Conservation (phyloP, 2,888 invertebrate species). For the Coelopa pilipes region DNA sequence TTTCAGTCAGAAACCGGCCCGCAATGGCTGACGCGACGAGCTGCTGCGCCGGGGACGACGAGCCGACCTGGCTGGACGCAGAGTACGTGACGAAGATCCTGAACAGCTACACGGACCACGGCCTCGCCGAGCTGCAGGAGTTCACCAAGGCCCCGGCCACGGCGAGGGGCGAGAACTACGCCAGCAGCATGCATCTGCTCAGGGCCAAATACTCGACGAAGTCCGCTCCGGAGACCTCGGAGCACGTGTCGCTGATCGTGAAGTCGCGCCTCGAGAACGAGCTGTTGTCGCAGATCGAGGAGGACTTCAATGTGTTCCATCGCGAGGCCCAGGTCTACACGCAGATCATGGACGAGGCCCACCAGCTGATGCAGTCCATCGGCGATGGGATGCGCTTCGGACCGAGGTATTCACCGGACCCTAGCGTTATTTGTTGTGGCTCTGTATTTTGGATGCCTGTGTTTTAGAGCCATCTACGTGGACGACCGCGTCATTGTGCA, state of each 20-base stretch:
- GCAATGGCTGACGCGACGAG: too few relatives aligned
- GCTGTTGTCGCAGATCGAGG: constrained; percentile 50
- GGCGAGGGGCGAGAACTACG: constrained; percentile 56
- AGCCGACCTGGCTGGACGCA: constrained; percentile 48
- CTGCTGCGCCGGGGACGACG: constrained; percentile 14
- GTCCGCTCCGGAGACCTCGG: constrained; percentile 32
- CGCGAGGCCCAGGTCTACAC: constrained; percentile 53
- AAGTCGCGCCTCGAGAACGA: constrained; percentile 54
- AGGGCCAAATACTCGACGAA: constrained; percentile 44
- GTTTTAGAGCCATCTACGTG: constrained; percentile 50
- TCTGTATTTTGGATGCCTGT: not conserved
- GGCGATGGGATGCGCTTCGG: constrained; percentile 49
- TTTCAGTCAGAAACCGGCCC: too few relatives aligned
- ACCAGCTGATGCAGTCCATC: constrained; percentile 46
- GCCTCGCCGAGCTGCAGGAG: constrained; percentile 41
- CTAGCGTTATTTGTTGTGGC: not conserved
- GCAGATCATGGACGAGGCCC: constrained; percentile 47
- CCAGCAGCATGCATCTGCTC: constrained; percentile 52
- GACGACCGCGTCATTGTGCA: constrained; percentile 61
- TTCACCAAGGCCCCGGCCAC: constrained; percentile 51
- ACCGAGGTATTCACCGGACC: constrained; percentile 47
- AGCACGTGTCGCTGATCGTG: constrained; percentile 49
- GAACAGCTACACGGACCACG: constrained; percentile 43
- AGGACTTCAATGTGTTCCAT: constrained; percentile 53
- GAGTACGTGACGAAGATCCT: constrained; percentile 51